Base-by-base conservation (phyloP, 1,140 invertebrate genomes). In the Lethrus apterus region DNA sequence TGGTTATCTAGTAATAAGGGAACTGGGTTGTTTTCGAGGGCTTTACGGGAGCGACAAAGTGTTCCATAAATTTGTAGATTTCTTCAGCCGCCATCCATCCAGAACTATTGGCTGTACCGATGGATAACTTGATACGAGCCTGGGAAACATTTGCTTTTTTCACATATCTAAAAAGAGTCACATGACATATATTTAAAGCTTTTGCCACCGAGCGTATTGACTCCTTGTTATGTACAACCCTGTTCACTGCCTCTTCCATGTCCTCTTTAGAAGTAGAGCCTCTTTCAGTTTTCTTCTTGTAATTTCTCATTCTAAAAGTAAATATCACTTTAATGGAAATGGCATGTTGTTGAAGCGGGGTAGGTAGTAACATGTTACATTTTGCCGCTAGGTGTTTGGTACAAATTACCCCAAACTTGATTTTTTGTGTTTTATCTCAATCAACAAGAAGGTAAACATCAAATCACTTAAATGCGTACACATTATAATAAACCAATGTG, bases 21-120 rank as follows among this genome's bases (percentile, higher is more conserved):
- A 7, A 46, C 48, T 31, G 46, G 51, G 10, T 47, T 15, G 21
- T 49, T 35, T 41, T 19, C 15, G 50, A 30, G n/a, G 40, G 31
- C 20, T 51, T 54, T 1, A 34, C 31, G 33, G 31, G 24, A 29
- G 50, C 33, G 4, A 53, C 38, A 40, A 68, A 65, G 49, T 67
- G 58, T 40, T 63, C 13, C 13, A 61, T 51, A 29, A 53, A 63
- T 15, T 23, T 21, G 2, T 58, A 36, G 34, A 66, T 64, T 23
- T 46, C 51, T 2, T 48, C 24, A 32, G 29, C 42, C 13, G 38
- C 52, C 34, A 58, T 59, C 65, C 64, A 66, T 20, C 65, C 63
- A 21, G 48, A 58, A 14, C 33, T 13, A 51, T 63, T 52, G 1
- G 50, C 59, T 35, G 33, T 35, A 31, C 64, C 66, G 33, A 57